Percentiles rank a stretch among this genome's conserved stretches.
Evolutionary conservation across 2,113 vertebrate species (phyloP).

Genomic region (Gobius niger): DNA sequence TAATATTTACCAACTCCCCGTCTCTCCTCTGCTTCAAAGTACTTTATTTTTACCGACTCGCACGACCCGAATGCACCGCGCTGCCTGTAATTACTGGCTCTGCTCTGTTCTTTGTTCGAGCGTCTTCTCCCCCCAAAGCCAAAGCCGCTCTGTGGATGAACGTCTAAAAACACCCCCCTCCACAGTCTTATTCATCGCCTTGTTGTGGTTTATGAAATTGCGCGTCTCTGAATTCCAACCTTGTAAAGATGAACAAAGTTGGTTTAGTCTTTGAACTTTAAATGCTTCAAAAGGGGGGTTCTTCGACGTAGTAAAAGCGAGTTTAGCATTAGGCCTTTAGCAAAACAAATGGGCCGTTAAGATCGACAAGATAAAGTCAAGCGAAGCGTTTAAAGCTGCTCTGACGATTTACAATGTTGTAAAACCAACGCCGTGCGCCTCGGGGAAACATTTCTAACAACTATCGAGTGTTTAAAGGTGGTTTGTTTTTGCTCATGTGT

Average conservation of each 20-base stretch:
- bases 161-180: slow-evolving; percentile 52
- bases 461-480: not conserved
- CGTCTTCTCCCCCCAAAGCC: not conserved
- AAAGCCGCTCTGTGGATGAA: slow-evolving; percentile 14
- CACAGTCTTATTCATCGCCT: slow-evolving; percentile 27
- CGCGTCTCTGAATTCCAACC: no score
- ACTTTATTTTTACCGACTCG: slow-evolving; percentile 59
- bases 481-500: not conserved
- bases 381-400: not conserved
- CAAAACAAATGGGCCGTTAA: not conserved
- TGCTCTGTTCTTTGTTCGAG: slow-evolving; percentile 52
- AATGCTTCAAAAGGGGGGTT: not conserved
- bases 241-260: not conserved
- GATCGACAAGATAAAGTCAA: not conserved
- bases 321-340: not conserved
- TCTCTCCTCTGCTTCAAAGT: slow-evolving; percentile 57
- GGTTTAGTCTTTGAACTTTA: slow-evolving; percentile 3
- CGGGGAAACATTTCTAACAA: not conserved
- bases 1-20: slow-evolving; percentile 2
- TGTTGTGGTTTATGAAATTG: not conserved
- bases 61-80: slow-evolving; percentile 33
- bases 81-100: slow-evolving; percentile 59
- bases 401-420: not conserved
- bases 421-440: not conserved
- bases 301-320: not conserved